These are phyloP conservation scores for Erinaceus europaeus DNA, from an alignment of 2,113 vertebrate species.

Conservation along the genomic window DNA sequence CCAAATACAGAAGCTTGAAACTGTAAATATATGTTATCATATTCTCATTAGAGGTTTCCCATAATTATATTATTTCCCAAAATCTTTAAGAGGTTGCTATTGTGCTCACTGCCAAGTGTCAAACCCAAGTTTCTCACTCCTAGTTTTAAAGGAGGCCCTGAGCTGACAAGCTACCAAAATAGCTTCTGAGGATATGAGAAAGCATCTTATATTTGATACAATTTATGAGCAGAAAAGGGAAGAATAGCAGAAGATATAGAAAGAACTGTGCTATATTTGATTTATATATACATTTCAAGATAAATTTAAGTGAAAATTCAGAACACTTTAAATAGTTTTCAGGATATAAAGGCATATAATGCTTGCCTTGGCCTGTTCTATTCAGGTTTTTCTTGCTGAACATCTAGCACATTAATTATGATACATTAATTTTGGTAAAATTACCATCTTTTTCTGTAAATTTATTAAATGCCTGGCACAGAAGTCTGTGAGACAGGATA, in stretches of 20 bases:
- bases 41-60: conserved; percentile 1
- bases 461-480: neutral
- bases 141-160: neutral
- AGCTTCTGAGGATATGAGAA: neutral
- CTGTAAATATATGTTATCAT: neutral
- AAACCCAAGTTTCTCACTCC: neutral
- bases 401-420: neutral
- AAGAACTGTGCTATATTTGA: neutral
- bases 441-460: neutral
- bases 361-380: neutral
- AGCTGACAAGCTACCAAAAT: neutral
- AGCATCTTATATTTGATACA: neutral
- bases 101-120: conserved; percentile 6
- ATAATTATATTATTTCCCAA: conserved; percentile 14
- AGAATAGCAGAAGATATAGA: neutral
- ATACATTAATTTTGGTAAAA: neutral
- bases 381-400: neutral
- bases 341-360: neutral
- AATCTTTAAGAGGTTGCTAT: neutral
- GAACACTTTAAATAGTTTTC: neutral
- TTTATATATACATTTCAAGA: conserved; percentile 22
- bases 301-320: conserved; percentile 15
- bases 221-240: neutral
- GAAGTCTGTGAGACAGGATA: neutral
- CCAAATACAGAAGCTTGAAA: neutral